Evolutionary conservation across 2,888 invertebrate genomes (phyloP).

Genomic region (Noctua comes): DNA sequence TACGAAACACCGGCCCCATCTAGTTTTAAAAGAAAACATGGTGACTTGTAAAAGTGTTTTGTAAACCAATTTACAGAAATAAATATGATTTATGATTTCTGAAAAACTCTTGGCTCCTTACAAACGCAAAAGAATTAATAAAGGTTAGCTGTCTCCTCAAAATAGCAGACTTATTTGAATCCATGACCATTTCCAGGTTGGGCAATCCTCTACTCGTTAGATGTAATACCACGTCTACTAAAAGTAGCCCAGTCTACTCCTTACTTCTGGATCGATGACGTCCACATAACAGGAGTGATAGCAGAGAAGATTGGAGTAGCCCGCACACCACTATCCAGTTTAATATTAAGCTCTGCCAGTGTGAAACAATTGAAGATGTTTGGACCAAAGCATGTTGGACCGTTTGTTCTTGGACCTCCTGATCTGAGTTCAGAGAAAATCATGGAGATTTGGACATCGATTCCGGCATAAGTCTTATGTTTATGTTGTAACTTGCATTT

Average conservation of each 20-base stretch:
- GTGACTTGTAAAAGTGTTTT: no score
- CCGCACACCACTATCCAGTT: slow-evolving; percentile 87
- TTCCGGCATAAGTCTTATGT: slow-evolving; percentile 66
- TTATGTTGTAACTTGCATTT: not conserved
- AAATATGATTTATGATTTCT: no score
- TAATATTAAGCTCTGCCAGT: slow-evolving; percentile 78
- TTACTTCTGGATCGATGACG: slow-evolving; percentile 96
- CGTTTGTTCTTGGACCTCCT: slow-evolving; percentile 90
- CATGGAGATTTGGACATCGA: slow-evolving; percentile 86
- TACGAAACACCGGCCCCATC: no score
- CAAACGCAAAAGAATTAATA: not conserved
- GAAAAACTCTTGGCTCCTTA: not conserved
- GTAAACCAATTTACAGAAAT: no score
- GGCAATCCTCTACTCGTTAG: slow-evolving; percentile 92
- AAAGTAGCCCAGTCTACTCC: slow-evolving; percentile 90
- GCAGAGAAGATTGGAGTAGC: slow-evolving; percentile 90
- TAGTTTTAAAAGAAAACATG: no score
- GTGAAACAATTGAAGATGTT: slow-evolving; percentile 72
- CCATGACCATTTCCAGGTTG: slow-evolving; percentile 79
- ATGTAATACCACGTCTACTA: slow-evolving; percentile 90
- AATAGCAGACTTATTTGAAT: not conserved
- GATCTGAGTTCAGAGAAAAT: slow-evolving; percentile 87
- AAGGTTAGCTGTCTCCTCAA: no score
- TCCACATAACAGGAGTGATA: slow-evolving; percentile 93
- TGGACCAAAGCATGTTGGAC: slow-evolving; percentile 73